Conservation (phyloP, 2,888 invertebrate genomes). For the Clivina fossor region DNA sequence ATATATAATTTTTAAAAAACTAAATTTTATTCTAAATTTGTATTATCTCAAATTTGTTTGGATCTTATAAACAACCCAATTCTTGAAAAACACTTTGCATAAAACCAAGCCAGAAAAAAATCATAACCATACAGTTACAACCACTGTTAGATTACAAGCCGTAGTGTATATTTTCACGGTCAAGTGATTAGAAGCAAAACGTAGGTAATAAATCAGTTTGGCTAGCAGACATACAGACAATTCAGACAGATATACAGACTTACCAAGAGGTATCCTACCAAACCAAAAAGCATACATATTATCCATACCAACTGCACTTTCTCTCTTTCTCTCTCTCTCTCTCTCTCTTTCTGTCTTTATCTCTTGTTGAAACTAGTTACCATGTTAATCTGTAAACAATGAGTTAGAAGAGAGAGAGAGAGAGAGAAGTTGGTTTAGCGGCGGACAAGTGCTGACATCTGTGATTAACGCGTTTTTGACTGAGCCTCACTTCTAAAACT, state of each 20-base stretch:
- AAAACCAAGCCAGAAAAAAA: constrained; percentile 16
- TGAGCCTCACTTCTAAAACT: not conserved
- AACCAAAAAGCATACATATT: too few species aligned
- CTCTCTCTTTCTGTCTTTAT: too few species aligned
- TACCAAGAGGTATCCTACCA: too few species aligned
- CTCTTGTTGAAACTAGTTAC: constrained; percentile 27
- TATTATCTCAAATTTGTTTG: not conserved
- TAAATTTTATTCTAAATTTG: too few species aligned
- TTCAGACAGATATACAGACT: too few species aligned
- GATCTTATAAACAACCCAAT: not conserved
- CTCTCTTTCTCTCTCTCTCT: too few species aligned
- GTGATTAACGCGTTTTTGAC: constrained; percentile 31
- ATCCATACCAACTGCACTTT: too few species aligned
- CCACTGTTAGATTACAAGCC: constrained; percentile 18
- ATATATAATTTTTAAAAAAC: too few species aligned
- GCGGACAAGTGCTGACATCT: constrained; percentile 29
- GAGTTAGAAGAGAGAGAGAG: constrained; percentile 14
- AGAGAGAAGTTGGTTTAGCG: not conserved
- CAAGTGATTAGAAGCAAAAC: constrained; percentile 29
- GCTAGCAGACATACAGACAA: constrained; percentile 7
- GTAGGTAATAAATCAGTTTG: constrained; percentile 25
- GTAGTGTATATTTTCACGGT: constrained; percentile 32
- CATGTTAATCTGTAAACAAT: constrained; percentile 34
- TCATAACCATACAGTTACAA: constrained; percentile 19
- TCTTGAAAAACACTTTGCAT: constrained; percentile 4